These are phyloP conservation scores for Stomorhina lunata DNA, from an alignment of 2,888 invertebrate species.

Conservation along the genomic window DNA sequence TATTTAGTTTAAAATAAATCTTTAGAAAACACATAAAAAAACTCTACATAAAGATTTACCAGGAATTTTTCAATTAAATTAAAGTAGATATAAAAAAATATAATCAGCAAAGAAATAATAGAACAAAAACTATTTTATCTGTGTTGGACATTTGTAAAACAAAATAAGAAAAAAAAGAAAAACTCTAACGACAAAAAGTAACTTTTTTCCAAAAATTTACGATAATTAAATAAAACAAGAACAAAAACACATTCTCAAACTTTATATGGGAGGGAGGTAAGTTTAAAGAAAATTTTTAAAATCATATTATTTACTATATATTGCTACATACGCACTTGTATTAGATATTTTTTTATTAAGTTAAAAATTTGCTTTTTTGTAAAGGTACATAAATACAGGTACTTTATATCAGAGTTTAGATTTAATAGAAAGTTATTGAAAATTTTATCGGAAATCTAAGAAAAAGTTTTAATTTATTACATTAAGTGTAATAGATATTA, in stretches of 20 bases:
- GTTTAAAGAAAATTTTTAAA: neutral
- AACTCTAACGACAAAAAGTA: too few relatives aligned
- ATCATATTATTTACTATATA: too few relatives aligned
- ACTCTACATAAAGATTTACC: neutral
- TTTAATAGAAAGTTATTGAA: too few relatives aligned
- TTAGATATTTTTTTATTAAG: too few relatives aligned
- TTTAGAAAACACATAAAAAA: neutral
- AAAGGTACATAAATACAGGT: too few relatives aligned
- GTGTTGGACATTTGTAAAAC: slow-evolving; percentile 21
- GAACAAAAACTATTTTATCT: neutral
- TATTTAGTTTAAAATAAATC: too few relatives aligned
- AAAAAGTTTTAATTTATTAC: too few relatives aligned
- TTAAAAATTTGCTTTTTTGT: too few relatives aligned
- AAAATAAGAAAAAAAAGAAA: neutral
- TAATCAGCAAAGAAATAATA: neutral
- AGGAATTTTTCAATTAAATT: slow-evolving; percentile 1
- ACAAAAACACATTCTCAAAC: neutral
- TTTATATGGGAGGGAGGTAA: neutral
- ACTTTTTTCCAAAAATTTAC: neutral
- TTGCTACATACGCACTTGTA: too few relatives aligned
- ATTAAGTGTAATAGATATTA: too few relatives aligned
- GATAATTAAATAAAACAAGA: neutral
- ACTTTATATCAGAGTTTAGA: too few relatives aligned
- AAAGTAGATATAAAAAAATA: neutral
- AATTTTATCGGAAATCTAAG: too few relatives aligned